Base-by-base conservation (phyloP, 2,888 invertebrate genomes). In the Drosophila greeni region DNA sequence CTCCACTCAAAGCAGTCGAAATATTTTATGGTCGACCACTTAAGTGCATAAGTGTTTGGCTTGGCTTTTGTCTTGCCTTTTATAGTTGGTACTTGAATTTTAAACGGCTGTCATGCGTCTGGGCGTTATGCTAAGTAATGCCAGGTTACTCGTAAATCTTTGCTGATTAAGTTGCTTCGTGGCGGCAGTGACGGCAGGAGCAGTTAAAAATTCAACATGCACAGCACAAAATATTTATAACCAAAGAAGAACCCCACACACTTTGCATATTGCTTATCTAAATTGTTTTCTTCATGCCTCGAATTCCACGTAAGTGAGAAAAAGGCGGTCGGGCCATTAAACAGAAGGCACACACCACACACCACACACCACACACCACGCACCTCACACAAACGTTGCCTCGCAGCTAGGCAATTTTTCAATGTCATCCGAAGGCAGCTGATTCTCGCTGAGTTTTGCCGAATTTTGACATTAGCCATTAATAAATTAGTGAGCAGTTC, bases 11-110 rank as follows among this genome's bases (percentile, higher is more conserved):
- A 34, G 52, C 45, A 45, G 51, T 66, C 61, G 43, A 70, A 67
- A 69, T 79, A 70, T 80, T 79, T 79, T 78, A 79, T 75, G 75
- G 66, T 59, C 69, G 56, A 75, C 70, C 75, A 77, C 74, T 82
- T 68, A 68, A 82, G 82, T 81, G 71, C 74, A 65, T 57, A 65
- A 59, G 60, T 61, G 64, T 67, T n/a, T n/a, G n/a, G n/a, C 75
- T 65, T 43, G 72, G 72, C 76, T 76, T 70, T 82, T 79, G 78
- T 82, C 79, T 82, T 51, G 9, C 26, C 39, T 65, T 67, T 67
- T 67, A 67, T 60, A 60, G 67, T 67, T 67, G 61, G 53, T 54
- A 51, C 67, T 67, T 67, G 68, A 60, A 67, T 49, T 67, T 67
- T 54, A 67, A 67, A 51, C 68, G 68, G 37, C 62, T 62, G 62